These are phyloP conservation scores for Muricea muricata DNA, from an alignment of 92 coral and sea anemone species.

Conservation along the genomic window DNA sequence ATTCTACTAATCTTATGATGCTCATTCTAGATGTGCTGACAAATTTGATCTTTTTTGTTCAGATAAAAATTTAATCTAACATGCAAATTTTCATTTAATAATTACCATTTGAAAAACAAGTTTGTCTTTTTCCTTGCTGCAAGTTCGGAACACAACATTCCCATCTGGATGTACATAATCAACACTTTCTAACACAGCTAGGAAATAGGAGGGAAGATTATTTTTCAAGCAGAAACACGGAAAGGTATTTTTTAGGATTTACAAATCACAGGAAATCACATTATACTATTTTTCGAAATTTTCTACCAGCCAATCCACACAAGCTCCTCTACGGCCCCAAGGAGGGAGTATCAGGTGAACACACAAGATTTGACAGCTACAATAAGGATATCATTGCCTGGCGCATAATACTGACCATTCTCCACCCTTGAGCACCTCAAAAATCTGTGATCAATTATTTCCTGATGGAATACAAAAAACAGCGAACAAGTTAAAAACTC, in stretches of 20 bases:
- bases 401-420: slow-evolving; percentile 80
- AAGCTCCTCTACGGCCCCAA: too few species aligned
- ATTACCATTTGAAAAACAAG: slow-evolving; percentile 98
- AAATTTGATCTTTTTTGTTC: too few species aligned
- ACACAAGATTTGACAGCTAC: too few species aligned
- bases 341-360: too few species aligned
- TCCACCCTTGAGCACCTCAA: slow-evolving; percentile 77
- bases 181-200: slow-evolving; percentile 81
- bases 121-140: slow-evolving; percentile 77
- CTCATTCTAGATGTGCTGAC: too few species aligned
- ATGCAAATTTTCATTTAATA: not conserved
- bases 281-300: too few species aligned
- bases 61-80: too few species aligned
- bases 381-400: too few species aligned
- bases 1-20: too few species aligned
- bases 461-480: slow-evolving; percentile 64
- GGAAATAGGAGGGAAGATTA: not conserved
- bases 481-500: too few species aligned
- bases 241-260: not conserved
- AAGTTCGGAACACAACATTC: slow-evolving; percentile 91
- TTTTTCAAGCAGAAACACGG: not conserved
- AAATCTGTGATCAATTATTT: slow-evolving; percentile 92
- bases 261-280: too few species aligned
- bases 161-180: slow-evolving; percentile 94
- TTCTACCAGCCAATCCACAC: too few species aligned